phyloP scores from a whole-genome alignment of 35 echinoderm and acorn worm species.

The Lytechinus pictus region DNA sequence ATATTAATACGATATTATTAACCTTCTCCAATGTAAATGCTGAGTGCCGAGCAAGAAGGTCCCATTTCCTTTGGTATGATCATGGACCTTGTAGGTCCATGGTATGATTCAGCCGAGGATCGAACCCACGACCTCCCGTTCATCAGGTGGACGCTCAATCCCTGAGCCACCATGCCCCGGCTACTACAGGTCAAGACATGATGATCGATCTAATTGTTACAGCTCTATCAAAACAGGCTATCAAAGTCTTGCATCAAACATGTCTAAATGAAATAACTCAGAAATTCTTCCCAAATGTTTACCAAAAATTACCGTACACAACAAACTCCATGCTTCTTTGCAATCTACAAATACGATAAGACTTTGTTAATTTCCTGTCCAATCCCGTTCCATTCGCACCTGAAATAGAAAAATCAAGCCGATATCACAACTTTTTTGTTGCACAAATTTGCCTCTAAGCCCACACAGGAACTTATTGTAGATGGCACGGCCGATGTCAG shows the following conservation, averaged over 20 bases:
- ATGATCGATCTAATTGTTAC: neutral
- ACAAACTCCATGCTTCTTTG: neutral
- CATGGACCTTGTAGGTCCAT: no score
- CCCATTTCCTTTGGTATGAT: no score
- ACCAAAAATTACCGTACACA: neutral
- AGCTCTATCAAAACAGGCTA: neutral
- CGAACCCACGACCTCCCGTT: no score
- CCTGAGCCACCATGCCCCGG: no score
- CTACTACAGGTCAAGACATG: neutral
- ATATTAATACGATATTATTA: no score
- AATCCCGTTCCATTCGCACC: neutral
- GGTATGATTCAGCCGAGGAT: no score
- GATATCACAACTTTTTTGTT: neutral
- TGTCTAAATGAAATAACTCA: neutral
- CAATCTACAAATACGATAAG: neutral
- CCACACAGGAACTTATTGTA: slow-evolving; percentile 11
- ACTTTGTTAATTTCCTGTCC: neutral
- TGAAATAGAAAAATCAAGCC: neutral
- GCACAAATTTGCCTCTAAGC: neutral
- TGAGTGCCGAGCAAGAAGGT: no score
- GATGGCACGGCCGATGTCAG: neutral
- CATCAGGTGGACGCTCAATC: no score
- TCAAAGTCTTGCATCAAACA: neutral
- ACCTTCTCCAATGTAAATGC: no score
- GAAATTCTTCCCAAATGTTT: neutral